Evolutionary conservation across 2,888 invertebrate species (phyloP).

Genomic region (Galerucella calmariensis): DNA sequence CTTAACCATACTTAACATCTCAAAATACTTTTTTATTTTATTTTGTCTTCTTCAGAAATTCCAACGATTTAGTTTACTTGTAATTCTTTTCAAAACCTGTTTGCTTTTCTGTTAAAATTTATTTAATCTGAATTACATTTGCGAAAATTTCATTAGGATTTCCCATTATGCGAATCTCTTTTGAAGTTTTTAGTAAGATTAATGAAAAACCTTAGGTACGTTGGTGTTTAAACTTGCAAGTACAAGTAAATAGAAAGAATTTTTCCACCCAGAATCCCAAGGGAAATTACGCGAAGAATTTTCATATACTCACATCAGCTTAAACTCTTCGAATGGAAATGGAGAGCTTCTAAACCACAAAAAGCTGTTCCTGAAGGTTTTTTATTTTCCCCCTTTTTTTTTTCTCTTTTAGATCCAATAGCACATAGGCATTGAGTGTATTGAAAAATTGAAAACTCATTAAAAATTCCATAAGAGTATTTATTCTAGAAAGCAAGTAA

Average conservation of each 20-base stretch:
- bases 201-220: conserved; percentile 24
- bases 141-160: conserved; percentile 21
- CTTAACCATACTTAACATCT: too few species aligned
- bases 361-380: conserved; percentile 7
- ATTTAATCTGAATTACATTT: conserved; percentile 7
- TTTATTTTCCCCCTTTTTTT: background rate
- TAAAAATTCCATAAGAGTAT: too few species aligned
- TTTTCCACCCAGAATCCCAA: conserved; percentile 22
- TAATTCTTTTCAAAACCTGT: background rate
- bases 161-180: conserved; percentile 8
- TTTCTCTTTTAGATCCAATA: background rate
- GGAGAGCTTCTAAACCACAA: conserved; percentile 1
- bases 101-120: background rate
- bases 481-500: too few species aligned
- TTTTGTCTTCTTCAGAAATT: background rate
- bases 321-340: conserved; percentile 9
- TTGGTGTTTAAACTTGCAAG: conserved; percentile 26
- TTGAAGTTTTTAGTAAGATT: conserved; percentile 11
- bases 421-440: too few species aligned
- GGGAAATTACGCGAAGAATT: conserved; percentile 33
- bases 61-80: background rate
- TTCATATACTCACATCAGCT: conserved; percentile 29
- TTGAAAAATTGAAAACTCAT: too few species aligned
- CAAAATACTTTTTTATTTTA: background rate
- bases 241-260: conserved; percentile 19